Evolutionary conservation across 2,113 vertebrate genomes (phyloP), one percentile per base, ranked within the genome.

Genomic region (Chaetodon trifascialis): DNA sequence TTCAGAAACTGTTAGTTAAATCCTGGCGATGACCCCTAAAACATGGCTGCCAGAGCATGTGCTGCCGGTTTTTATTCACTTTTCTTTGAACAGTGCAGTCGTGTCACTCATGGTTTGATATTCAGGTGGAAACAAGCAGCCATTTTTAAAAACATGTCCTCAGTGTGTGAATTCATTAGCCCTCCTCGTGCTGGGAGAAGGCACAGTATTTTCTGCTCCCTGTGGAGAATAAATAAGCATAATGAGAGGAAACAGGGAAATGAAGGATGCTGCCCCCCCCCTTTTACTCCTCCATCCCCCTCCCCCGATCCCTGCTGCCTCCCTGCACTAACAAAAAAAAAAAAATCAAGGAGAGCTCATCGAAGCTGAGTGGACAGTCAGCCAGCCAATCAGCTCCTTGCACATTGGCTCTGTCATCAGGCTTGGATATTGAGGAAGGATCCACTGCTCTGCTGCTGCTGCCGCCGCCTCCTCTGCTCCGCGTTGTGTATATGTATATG

Each of bases 371-470:
- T 92, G 87, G 88, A 88, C 79, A 38, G 74, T 75, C 75, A 75
- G 76, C 56, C 86, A 88, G 89, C 91, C 89, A 92, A 91, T 94
- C 89, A 77, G 84, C 89, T 91, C 16, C 65, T 10, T 77, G 86
- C 87, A 90, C 88, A 86, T 66, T 85, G 88, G 76, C 85, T 84
- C 54, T 90, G 92, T 94, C 93, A 94, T 91, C 93, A 84, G 88
- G 85, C 88, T 92, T 80, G 82, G 92, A 91, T 92, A 92, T 92
- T 89, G 89, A 91, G 91, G 92, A 91, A 91, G 90, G 88, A 90
- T 93, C 83, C 76, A 66, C 88, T 84, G 86, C 88, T 84, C 69
- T 62, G 47, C 86, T 66, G 73, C 84, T 77, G 83, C 85, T 15
- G 38, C 83, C 12, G 74, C 86, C 73, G 73, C 88, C 76, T 64